Conservation (phyloP, 2,888 invertebrate genomes). For the Catotricha subobsoleta region DNA sequence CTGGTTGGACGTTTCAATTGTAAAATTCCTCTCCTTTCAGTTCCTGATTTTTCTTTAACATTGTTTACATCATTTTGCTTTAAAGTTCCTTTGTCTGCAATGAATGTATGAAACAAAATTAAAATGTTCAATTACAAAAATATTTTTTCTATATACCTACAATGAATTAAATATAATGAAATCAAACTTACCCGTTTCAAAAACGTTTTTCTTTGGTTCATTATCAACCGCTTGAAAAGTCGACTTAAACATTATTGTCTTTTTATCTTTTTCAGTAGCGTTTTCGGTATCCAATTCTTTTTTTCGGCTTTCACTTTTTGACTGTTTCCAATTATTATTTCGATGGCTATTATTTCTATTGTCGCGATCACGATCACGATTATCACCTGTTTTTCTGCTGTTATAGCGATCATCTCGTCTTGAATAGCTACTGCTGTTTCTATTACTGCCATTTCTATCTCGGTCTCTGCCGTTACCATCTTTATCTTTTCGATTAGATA, state of each 20-base stretch:
- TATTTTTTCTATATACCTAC: neutral
- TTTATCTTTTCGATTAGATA: conserved; percentile 1
- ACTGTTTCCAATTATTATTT: conserved; percentile 1
- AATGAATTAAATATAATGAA: neutral
- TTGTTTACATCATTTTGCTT: neutral
- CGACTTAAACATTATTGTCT: conserved; percentile 12
- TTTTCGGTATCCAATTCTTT: conserved; percentile 7
- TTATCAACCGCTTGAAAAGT: conserved; percentile 14
- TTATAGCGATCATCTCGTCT: conserved; percentile 7
- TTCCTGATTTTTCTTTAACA: neutral
- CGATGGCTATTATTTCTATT: conserved; percentile 2
- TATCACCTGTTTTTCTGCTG: neutral
- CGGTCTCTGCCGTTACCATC: conserved; percentile 2
- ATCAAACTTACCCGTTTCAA: neutral
- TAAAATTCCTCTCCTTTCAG: neutral
- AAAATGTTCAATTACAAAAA: neutral
- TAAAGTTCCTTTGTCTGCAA: neutral
- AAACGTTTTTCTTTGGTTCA: conserved; percentile 8
- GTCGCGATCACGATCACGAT: conserved; percentile 6
- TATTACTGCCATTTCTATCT: conserved; percentile 5
- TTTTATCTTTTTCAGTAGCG: conserved; percentile 6
- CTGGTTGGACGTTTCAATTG: conserved; percentile 1
- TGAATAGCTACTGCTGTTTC: conserved; percentile 3
- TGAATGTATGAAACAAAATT: neutral
- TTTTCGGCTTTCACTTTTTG: neutral